Conservation (phyloP, 2,113 vertebrate species). For the Python bivittatus region DNA sequence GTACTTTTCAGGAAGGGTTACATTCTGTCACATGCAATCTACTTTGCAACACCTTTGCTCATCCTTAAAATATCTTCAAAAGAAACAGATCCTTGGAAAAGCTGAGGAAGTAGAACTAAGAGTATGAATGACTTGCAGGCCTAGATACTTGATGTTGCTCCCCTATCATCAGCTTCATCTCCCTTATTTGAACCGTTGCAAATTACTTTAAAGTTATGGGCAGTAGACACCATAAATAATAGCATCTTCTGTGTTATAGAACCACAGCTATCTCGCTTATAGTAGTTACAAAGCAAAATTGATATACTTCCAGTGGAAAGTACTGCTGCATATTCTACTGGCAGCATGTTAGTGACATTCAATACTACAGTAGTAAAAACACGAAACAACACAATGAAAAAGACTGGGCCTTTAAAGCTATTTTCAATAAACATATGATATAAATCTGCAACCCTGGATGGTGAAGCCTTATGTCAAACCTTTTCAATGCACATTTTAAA, state of each 20-base stretch:
- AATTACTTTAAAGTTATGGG: slow-evolving; percentile 53
- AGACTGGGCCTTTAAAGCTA: accelerated
- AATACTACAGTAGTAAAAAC: neutral
- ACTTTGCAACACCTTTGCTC: neutral
- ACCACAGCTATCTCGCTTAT: neutral
- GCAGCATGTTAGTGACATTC: neutral
- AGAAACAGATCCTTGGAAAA: slow-evolving; percentile 41
- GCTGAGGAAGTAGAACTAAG: slow-evolving; percentile 42
- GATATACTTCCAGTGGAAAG: slow-evolving; percentile 6
- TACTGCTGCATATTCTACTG: slow-evolving; percentile 43
- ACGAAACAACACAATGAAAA: neutral
- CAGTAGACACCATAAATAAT: slow-evolving; percentile 54
- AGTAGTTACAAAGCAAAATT: neutral
- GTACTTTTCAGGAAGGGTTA: neutral
- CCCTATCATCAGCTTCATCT: slow-evolving; percentile 40
- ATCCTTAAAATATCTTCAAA: slow-evolving; percentile 42
- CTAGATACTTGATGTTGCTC: slow-evolving; percentile 57
- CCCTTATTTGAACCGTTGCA: slow-evolving; percentile 56
- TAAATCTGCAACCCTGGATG: neutral
- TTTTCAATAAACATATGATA: neutral
- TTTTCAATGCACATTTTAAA: neutral
- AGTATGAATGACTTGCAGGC: slow-evolving; percentile 53
- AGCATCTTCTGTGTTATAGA: slow-evolving; percentile 42
- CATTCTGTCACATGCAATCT: neutral
- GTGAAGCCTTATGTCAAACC: neutral